These are phyloP conservation scores for Crossocerus cetratus DNA, from an alignment of 2,888 invertebrate genomes.

Conservation along the genomic window DNA sequence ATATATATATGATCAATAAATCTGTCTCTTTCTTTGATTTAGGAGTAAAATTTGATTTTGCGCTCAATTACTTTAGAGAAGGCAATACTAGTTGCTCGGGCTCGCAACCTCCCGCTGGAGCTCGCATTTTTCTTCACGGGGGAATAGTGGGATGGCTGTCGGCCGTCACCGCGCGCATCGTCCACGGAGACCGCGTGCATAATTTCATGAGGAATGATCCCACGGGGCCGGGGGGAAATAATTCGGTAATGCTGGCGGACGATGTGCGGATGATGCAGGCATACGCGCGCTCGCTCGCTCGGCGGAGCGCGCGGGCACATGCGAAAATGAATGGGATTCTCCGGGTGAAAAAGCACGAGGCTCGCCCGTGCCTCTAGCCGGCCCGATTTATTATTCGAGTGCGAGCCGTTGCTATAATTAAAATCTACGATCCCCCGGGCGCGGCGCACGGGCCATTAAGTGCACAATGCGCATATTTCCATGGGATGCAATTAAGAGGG, in stretches of 20 bases:
- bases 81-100: constrained; percentile 66
- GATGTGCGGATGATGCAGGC: not conserved
- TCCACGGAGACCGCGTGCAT: not conserved
- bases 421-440: constrained; percentile 56
- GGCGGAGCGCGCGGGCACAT: constrained; percentile 16
- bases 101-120: constrained; percentile 1
- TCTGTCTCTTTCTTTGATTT: constrained; percentile 61
- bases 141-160: too few relatives aligned
- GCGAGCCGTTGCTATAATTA: constrained; percentile 62
- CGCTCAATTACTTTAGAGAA: constrained; percentile 75
- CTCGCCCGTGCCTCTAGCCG: constrained; percentile 30
- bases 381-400: constrained; percentile 56
- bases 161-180: too few relatives aligned
- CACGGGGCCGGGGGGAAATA: not conserved
- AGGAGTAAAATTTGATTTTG: constrained; percentile 74
- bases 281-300: not conserved
- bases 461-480: constrained; percentile 64
- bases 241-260: not conserved
- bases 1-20: constrained; percentile 57
- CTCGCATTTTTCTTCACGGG: not conserved
- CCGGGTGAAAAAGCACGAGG: constrained; percentile 47
- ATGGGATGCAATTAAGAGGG: constrained; percentile 71
- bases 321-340: constrained; percentile 28
- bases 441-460: constrained; percentile 65
- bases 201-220: constrained; percentile 3